Percentiles rank a stretch among this genome's conserved stretches.
phyloP scores from a whole-genome alignment of 1,140 invertebrate genomes.

The Mylabris phalerata region DNA sequence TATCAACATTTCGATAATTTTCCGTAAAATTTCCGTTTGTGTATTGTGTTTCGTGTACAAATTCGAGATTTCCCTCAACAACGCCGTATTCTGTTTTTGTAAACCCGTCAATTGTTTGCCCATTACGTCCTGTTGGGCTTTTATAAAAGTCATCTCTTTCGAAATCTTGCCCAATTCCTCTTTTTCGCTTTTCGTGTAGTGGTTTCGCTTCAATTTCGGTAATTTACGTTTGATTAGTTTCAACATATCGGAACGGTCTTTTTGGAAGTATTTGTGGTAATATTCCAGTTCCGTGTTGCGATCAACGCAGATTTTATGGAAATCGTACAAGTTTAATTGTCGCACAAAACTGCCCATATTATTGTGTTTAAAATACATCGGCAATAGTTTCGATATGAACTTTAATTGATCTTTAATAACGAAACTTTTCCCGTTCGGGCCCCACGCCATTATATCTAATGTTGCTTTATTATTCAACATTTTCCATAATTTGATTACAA shows the following conservation, averaged over 20 bases:
- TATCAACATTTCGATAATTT: constrained; percentile 28
- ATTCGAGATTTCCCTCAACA: constrained; percentile 25
- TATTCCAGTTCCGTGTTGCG: constrained; percentile 10
- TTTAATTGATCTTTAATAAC: constrained; percentile 25
- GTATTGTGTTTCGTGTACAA: constrained; percentile 25
- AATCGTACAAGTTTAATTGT: constrained; percentile 30
- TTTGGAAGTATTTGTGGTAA: constrained; percentile 23
- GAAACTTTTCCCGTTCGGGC: constrained; percentile 22
- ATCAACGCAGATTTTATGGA: constrained; percentile 24
- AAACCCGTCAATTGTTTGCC: constrained; percentile 18
- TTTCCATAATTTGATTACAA: constrained; percentile 30
- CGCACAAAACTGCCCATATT: constrained; percentile 29
- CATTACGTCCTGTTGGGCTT: constrained; percentile 18
- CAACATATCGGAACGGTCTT: constrained; percentile 22
- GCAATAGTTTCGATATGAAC: constrained; percentile 24
- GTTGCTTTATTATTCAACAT: constrained; percentile 21
- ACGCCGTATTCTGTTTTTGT: constrained; percentile 24
- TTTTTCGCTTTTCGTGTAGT: not conserved
- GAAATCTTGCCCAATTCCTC: constrained; percentile 1
- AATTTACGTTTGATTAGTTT: constrained; percentile 25
- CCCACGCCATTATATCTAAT: constrained; percentile 26
- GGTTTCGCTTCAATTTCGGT: constrained; percentile 7
- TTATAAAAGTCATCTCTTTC: constrained; percentile 1
- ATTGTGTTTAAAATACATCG: constrained; percentile 28
- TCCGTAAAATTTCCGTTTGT: constrained; percentile 27